A percentile compares a stretch with the other conserved stretches of the same genome.
Evolutionary conservation across 1,140 invertebrate genomes (phyloP).

Genomic region (Kradibia gibbosae): DNA sequence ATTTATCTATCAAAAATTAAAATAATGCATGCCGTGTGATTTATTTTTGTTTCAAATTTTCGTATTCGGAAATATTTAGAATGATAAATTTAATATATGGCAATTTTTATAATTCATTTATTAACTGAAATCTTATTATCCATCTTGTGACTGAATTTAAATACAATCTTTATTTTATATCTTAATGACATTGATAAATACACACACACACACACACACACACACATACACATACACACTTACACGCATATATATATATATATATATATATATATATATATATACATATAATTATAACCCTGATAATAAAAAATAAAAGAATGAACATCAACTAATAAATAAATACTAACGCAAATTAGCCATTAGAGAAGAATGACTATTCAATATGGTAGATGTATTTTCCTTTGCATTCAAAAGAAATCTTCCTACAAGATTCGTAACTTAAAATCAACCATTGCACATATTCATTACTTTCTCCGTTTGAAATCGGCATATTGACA

Average conservation of each 20-base stretch:
- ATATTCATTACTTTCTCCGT: conserved; percentile 33
- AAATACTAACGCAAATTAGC: conserved; percentile 23
- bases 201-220: too few species aligned
- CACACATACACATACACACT: too few species aligned
- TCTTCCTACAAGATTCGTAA: conserved; percentile 13
- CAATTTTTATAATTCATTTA: too few species aligned
- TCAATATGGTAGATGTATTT: conserved; percentile 26
- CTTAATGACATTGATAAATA: too few species aligned
- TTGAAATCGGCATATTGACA: conserved; percentile 28
- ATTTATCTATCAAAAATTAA: background rate
- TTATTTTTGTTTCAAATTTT: background rate
- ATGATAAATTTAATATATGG: too few species aligned
- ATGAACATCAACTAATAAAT: background rate
- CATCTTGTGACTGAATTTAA: too few species aligned
- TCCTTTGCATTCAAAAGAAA: conserved; percentile 43
- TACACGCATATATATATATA: too few species aligned
- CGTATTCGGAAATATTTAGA: too few species aligned
- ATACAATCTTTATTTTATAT: too few species aligned
- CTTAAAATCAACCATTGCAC: conserved; percentile 17
- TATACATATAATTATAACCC: too few species aligned
- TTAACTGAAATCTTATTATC: too few species aligned
- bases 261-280: too few species aligned
- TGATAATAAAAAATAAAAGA: background rate
- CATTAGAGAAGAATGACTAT: background rate
- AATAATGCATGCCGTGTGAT: background rate